phyloP scores from a whole-genome alignment of 2,797 vertebrate species.

The Acomys russatus region DNA sequence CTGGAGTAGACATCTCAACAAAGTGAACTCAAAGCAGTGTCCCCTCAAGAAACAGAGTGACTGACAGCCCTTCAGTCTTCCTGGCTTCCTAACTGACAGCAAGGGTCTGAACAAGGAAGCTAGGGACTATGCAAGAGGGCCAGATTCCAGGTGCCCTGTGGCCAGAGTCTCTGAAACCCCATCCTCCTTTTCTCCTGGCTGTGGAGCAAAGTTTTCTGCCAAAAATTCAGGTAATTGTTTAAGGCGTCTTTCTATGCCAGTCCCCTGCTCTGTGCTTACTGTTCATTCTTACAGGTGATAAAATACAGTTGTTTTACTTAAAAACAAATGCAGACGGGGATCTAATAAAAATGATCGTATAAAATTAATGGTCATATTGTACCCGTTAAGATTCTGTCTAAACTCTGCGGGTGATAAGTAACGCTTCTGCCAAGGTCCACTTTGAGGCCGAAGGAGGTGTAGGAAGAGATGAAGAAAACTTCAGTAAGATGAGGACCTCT shows the following conservation, averaged over 20 bases:
- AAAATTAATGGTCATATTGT: not conserved
- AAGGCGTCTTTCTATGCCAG: not conserved
- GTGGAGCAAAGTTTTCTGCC: not conserved
- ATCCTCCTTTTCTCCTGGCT: not conserved
- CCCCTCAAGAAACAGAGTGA: not conserved
- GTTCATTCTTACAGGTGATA: not conserved
- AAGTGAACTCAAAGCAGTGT: not conserved
- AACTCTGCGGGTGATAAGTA: not conserved
- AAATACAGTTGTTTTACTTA: not conserved
- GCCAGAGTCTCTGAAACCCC: not conserved
- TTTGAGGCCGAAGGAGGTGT: not conserved
- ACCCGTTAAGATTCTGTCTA: not conserved
- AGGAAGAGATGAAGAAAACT: not conserved
- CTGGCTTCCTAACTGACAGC: not conserved
- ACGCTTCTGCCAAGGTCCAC: not conserved
- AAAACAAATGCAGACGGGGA: not conserved
- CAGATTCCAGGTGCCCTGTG: not conserved
- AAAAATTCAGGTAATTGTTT: not conserved
- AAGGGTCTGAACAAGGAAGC: not conserved
- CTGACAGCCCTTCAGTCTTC: not conserved
- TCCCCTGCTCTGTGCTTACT: not conserved
- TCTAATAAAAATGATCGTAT: not conserved
- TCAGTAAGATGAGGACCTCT: fast-evolving
- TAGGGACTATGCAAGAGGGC: not conserved
- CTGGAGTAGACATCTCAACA: not conserved